Base-by-base conservation (phyloP, 1,140 invertebrate genomes). In the Caenorhabditis briggsae region DNA sequence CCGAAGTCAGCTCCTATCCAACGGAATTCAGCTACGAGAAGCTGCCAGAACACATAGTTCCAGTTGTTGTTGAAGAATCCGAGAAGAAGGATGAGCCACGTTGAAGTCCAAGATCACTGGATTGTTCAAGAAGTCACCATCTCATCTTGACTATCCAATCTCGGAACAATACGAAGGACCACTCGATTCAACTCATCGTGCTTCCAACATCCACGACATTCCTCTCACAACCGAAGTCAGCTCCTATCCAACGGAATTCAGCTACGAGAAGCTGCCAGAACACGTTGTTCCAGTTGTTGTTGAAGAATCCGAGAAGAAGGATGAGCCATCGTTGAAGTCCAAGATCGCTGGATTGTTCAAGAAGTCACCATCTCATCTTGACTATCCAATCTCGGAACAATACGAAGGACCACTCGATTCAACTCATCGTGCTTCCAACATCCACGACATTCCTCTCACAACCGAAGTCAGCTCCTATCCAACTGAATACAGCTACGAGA, bases 371-470 rank as follows among this genome's bases (percentile, higher is more conserved):
- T 16, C 58, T 59, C 58, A 59, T 9, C n/a, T 20, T 9, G 58
- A 59, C 58, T 59, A 59, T 59, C 58, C 58, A 59, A 59, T 59
- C 58, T 59, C 58, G 8, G 58, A 59, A 59, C 20, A 18, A 59
- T 59, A 59, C n/a, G 58, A 59, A n/a, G 58, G 58, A 59, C 58
- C 58, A 59, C n/a, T 59, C 14, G 58, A 59, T 59, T 59, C 58
- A 6, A 59, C 58, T 18, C 16, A 20, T 59, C 58, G 58, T 59
- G 58, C 58, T 20, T 16, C 14, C 8, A 18, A 59, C 20, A 12
- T 59, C 8, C 18, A 59, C 8, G 58, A 59, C 58, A 20, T 59
- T 23, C 58, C 58, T 18, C 58, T 59, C 58, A n/a, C 18, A 18
- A 12, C 12, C 1, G 58, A 59, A 59, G 58, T 59, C 16, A 59